Conservation (phyloP, 2,797 vertebrate genomes). For the Xiphophorus birchmanni region DNA sequence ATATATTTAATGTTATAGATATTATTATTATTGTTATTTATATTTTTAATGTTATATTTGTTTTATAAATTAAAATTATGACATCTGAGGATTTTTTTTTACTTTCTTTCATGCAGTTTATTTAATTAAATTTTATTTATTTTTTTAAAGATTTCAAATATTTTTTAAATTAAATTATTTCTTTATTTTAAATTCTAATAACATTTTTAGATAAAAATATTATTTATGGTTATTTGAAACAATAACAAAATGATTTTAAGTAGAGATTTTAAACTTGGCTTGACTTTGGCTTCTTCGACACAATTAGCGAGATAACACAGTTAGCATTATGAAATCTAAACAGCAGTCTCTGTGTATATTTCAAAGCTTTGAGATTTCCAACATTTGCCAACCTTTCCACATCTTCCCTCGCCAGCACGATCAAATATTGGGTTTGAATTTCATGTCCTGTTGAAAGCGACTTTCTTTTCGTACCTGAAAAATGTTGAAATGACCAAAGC, state of each 20-base stretch:
- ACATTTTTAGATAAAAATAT: not conserved
- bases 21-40: too few species aligned
- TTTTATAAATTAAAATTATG: not conserved
- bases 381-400: not conserved
- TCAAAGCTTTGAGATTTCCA: not conserved
- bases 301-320: too few species aligned
- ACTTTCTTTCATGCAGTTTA: not conserved
- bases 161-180: not conserved
- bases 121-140: not conserved
- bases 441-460: not conserved
- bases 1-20: too few species aligned
- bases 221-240: too few species aligned
- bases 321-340: not conserved
- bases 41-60: too few species aligned
- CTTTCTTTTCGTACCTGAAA: not conserved
- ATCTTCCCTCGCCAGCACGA: not conserved
- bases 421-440: not conserved
- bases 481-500: not conserved
- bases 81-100: not conserved
- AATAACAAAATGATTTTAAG: too few species aligned
- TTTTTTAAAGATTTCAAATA: not conserved
- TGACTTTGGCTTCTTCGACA: too few species aligned
- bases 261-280: too few species aligned
- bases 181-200: not conserved
- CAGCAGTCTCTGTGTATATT: not conserved